Conservation (phyloP, 2,888 invertebrate genomes). For the Yponomeuta evonymella region DNA sequence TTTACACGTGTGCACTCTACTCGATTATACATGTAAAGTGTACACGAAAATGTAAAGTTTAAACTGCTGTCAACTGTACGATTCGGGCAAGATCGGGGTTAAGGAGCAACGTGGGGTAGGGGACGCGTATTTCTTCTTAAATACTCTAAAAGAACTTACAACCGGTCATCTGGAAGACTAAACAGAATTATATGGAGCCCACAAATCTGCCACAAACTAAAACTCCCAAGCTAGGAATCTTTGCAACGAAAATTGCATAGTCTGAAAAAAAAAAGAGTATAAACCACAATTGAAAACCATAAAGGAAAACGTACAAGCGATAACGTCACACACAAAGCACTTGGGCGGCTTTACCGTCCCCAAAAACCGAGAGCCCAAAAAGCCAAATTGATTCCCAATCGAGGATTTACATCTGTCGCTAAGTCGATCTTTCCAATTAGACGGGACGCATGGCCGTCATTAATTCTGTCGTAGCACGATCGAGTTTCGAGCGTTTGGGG, state of each 20-base stretch:
- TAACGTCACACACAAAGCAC: background rate
- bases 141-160: too few relatives aligned
- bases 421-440: slow-evolving; percentile 65
- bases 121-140: too few relatives aligned
- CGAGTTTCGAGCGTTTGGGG: slow-evolving; percentile 32
- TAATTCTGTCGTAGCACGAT: slow-evolving; percentile 66
- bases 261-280: background rate
- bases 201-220: too few relatives aligned
- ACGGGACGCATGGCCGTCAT: slow-evolving; percentile 53
- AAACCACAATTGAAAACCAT: background rate
- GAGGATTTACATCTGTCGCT: slow-evolving; percentile 44
- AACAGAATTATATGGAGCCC: too few relatives aligned
- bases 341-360: background rate
- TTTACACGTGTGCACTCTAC: too few relatives aligned
- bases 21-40: too few relatives aligned
- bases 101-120: too few relatives aligned
- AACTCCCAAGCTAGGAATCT: background rate
- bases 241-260: background rate
- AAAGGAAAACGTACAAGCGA: background rate
- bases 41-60: too few relatives aligned
- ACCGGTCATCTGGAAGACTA: too few relatives aligned
- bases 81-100: too few relatives aligned
- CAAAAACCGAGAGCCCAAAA: slow-evolving; percentile 19
- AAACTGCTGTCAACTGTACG: too few relatives aligned
- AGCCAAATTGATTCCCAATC: slow-evolving; percentile 31